Evolutionary conservation across 2,888 invertebrate species (phyloP).

Genomic region (Acronicta leporina): DNA sequence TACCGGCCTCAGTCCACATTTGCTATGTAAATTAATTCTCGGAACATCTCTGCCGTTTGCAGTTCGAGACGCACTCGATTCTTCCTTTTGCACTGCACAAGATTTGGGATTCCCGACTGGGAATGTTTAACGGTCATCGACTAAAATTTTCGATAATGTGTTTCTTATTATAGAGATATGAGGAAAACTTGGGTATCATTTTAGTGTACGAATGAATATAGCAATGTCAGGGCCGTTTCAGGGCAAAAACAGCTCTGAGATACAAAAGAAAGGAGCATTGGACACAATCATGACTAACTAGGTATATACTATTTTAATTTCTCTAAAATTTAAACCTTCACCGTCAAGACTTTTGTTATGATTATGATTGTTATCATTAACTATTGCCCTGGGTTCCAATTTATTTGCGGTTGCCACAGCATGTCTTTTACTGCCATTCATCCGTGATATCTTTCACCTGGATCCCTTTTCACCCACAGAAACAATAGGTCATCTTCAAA

Average conservation of each 20-base stretch:
- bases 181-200: constrained; percentile 6
- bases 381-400: too few species aligned
- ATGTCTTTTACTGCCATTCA: too few species aligned
- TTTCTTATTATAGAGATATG: constrained; percentile 14
- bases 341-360: too few species aligned
- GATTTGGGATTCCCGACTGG: constrained; percentile 75
- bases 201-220: background rate
- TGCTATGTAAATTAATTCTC: constrained; percentile 82
- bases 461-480: too few species aligned
- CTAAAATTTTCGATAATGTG: constrained; percentile 21
- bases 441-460: too few species aligned
- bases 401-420: too few species aligned
- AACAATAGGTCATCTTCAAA: too few species aligned
- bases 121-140: constrained; percentile 46
- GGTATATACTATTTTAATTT: too few species aligned
- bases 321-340: too few species aligned
- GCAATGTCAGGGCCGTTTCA: background rate
- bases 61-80: constrained; percentile 57
- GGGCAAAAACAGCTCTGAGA: too few species aligned
- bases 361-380: too few species aligned
- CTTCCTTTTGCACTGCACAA: constrained; percentile 71
- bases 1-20: constrained; percentile 58
- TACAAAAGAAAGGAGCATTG: background rate
- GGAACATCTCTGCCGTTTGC: constrained; percentile 70
- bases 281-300: too few species aligned